Evolutionary conservation across 2,888 invertebrate species (phyloP), one percentile per base, ranked within the genome.

Genomic region (Phytoseiulus persimilis): DNA sequence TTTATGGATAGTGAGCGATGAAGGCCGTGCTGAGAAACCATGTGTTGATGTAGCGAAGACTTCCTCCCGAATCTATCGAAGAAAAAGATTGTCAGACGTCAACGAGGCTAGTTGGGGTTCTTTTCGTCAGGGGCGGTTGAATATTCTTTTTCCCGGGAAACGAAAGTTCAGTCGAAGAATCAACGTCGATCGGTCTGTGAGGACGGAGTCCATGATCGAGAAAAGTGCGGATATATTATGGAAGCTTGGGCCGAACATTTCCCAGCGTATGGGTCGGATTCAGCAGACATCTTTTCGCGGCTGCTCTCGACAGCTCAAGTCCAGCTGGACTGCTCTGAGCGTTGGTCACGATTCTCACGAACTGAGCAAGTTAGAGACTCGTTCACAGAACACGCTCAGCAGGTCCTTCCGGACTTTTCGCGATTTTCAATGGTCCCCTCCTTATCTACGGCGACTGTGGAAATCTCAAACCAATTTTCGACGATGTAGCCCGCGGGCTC

Each of bases 11-110:
- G 87, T 39, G 32, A 87, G 28, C 87, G 87, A 87, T 87, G 87
- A 28, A 87, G 87, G 87, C 87, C 87, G 87, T 87, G 87, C 31
- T 87, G 87, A 14, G 87, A 87, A 87, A 87, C 87, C 39, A 87
- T 33, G 45, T 87, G 87, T 45, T 87, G 87, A 28, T 87, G 87
- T 39, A 87, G 33, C 39, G 87, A 87, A n/a, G 87, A 87, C 87
- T 87, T 87, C 28, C 87, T 33, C n/a, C 87, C 87, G 87, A 87
- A 87, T 87, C 87, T 87, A 33, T 31, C 6, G 45, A 14, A n/a
- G 31, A 28, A 87, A 45, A 32, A 32, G 5, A 87, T 14, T 3
- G 23, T 6, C 83, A 83, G n/a, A n/a, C n/a, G 23, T 32, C 31
- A 83, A 11, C 11, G 6, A 83, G n/a, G n/a, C n/a, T n/a, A n/a